Evolutionary conservation across 2,113 vertebrate species (phyloP).

Genomic region (Hippoglossus stenolepis): DNA sequence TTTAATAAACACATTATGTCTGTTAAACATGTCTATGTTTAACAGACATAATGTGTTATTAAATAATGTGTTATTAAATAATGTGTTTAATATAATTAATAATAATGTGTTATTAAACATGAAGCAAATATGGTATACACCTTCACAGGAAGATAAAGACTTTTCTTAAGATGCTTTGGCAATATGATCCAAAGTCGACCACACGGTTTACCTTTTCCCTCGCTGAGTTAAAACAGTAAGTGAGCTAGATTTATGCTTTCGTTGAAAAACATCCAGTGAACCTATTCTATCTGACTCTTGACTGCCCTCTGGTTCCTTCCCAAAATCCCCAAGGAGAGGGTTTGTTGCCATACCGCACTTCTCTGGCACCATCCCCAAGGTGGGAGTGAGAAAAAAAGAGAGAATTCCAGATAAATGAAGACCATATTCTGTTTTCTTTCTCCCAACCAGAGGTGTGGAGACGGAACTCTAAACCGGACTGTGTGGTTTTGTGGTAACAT

Average conservation of each 20-base stretch:
- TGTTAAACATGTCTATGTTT: too few species aligned
- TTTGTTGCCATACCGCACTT: conserved; percentile 64
- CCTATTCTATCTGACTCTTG: conserved; percentile 46
- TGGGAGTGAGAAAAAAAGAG: conserved; percentile 41
- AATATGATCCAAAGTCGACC: too few species aligned
- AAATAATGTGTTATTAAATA: too few species aligned
- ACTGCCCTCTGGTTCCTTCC: conserved; percentile 51
- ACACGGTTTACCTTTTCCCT: conserved; percentile 4
- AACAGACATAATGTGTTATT: too few species aligned
- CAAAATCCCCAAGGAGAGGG: conserved; percentile 53
- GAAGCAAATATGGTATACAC: not conserved
- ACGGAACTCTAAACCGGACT: conserved; percentile 32
- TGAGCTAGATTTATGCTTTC: conserved; percentile 39
- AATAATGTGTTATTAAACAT: not conserved
- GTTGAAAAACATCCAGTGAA: conserved; percentile 25
- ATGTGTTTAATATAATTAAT: too few species aligned
- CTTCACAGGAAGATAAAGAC: too few species aligned
- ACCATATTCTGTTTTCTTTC: conserved; percentile 70
- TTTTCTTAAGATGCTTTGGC: too few species aligned
- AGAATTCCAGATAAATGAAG: conserved; percentile 76
- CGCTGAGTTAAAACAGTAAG: conserved; percentile 5
- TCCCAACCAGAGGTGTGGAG: conserved; percentile 50
- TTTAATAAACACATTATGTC: too few species aligned
- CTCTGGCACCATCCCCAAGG: conserved; percentile 52
- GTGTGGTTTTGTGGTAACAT: conserved; percentile 26